Evolutionary conservation across 2,797 vertebrate genomes (phyloP).

Genomic region (Chromobotia macracanthus): DNA sequence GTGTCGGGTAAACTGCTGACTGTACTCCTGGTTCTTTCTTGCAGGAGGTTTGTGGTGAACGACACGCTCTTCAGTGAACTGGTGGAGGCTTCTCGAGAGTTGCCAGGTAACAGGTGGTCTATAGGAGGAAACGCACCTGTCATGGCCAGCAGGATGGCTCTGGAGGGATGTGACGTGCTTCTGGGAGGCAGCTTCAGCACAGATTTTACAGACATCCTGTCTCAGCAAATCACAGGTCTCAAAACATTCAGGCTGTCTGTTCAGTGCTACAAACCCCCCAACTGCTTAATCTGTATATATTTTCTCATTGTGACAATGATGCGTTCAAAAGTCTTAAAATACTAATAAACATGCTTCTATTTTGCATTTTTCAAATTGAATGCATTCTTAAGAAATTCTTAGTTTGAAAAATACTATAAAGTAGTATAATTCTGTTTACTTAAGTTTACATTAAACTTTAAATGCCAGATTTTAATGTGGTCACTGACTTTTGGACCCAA

Average conservation of each 20-base stretch:
- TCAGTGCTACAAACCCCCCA: background rate
- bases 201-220: constrained; percentile 79
- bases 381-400: no score
- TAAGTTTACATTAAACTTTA: no score
- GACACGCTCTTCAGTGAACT: constrained; percentile 81
- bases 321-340: no score
- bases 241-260: background rate
- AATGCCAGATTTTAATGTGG: no score
- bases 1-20: background rate
- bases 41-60: constrained; percentile 81
- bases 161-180: constrained; percentile 82
- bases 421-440: no score
- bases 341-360: no score
- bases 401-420: no score
- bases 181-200: constrained; percentile 82
- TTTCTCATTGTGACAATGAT: no score
- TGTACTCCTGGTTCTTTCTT: background rate
- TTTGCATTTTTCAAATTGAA: no score
- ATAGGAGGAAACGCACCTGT: constrained; percentile 84
- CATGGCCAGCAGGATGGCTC: constrained; percentile 84
- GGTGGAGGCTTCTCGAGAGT: constrained; percentile 79
- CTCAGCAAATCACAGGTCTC: constrained; percentile 79
- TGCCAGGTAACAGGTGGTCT: constrained; percentile 83
- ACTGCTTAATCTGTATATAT: no score
- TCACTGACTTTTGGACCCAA: no score